phyloP scores from a whole-genome alignment of 2,888 invertebrate genomes.

The Yponomeuta cagnagella region DNA sequence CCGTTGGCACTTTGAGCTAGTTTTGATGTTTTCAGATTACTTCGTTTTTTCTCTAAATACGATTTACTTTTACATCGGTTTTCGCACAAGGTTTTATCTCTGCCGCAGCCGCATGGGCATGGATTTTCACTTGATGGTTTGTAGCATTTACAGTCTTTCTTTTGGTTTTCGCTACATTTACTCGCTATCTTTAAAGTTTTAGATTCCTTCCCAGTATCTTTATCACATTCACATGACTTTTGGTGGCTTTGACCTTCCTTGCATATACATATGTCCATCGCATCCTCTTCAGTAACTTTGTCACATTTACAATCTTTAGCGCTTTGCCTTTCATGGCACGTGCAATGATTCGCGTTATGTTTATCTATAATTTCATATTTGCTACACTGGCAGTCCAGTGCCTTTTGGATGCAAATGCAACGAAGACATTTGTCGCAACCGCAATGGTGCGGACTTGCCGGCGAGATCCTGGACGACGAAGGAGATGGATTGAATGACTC shows the following conservation, averaged over 20 bases:
- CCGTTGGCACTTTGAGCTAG: neutral
- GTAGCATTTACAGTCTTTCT: neutral
- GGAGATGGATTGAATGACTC: neutral
- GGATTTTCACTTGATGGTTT: neutral
- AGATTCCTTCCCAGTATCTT: neutral
- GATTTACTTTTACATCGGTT: neutral
- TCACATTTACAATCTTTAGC: neutral
- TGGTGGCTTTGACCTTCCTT: neutral
- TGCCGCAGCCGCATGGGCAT: neutral
- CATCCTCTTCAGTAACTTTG: neutral
- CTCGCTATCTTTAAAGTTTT: neutral
- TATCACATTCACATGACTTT: too few species aligned
- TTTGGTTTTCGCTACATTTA: neutral
- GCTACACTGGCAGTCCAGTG: neutral
- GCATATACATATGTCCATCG: neutral
- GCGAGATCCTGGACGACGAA: neutral
- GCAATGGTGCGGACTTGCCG: neutral
- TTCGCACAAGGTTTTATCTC: neutral
- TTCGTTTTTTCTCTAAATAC: neutral
- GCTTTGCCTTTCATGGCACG: neutral
- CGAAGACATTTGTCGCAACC: neutral
- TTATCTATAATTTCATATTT: neutral
- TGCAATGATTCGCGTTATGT: neutral
- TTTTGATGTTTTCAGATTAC: neutral
- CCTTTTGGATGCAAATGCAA: neutral